Base-by-base conservation (phyloP, 2,113 vertebrate species). In the Poeciliopsis occidentalis region DNA sequence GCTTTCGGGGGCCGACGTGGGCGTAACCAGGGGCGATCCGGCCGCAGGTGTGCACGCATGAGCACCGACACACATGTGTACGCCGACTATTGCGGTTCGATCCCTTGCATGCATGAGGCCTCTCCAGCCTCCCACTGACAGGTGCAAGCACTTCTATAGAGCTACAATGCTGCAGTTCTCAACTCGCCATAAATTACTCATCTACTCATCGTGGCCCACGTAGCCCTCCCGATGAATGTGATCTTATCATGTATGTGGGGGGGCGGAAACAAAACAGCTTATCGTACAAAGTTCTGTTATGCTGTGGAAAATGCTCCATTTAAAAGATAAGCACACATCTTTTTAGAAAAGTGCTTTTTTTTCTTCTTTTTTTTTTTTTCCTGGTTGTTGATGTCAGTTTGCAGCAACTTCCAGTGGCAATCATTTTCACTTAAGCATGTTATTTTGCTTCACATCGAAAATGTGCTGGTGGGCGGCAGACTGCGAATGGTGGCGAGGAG, bases 81-180 rank as follows among this genome's bases (percentile, higher is more conserved):
- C 29, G 31, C 73, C 30, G 60, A 34, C 79, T 62, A 71, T 73
- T 90, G 83, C 81, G 84, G 78, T 79, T 88, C 69, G 75, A 80
- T 71, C 24, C 24, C 10, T 39, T 75, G 57, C 68, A 78, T 80
- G 75, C 44, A 87, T 77, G 79, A 82, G 83, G 41, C 71, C 83
- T 90, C 83, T 90, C 80, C 81, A 80, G 73, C 87, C 79, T 79
- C 84, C 87, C 86, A 89, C 87, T 87, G 80, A 71, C 88, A 92
- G 91, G 85, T 94, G 92, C 60, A 75, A 72, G 79, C 82, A 82
- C 91, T 91, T 87, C 85, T 70, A 74, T 78, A 83, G 79, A 89
- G 86, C 72, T 81, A 73, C 90, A 88, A 70, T 47, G 79, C 79
- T 78, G 80, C 74, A 69, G 81, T 79, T 67, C 67, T 74, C 64